Base-by-base conservation (phyloP, 2,797 vertebrate species). In the Carapus acus region DNA sequence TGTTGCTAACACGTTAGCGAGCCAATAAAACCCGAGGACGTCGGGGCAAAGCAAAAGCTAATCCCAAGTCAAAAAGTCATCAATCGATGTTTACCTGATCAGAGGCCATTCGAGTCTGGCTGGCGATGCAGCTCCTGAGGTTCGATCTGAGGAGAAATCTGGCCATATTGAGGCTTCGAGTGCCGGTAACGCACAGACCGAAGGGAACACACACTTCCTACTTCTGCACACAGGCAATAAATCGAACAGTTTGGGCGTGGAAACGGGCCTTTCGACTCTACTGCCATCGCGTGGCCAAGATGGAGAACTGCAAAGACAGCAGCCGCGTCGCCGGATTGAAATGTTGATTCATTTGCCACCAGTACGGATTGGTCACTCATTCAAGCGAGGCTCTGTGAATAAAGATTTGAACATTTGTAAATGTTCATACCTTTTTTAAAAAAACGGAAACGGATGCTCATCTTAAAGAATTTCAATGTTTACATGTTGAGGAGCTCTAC, bases 1-100 rank as follows among this genome's bases (percentile, higher is more conserved):
- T 8, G 31, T n/a, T 11, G 31, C 31, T 12, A 33, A 33, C 31
- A 33, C 9, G 31, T 33, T 33, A 33, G 31, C 31, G 14, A 33
- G 14, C 31, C 9, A 27, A 4, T 27, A 5, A 27, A n/a, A n/a
- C n/a, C n/a, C n/a, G n/a, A n/a, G n/a, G n/a, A n/a, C n/a, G n/a
- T n/a, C n/a, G n/a, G n/a, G n/a, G n/a, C n/a, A n/a, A n/a, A 33
- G 71, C 76, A 75, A 70, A 71, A 41, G 68, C 69, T 78, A 76
- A 61, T n/a, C n/a, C n/a, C n/a, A 52, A 7, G 1, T 13, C 4
- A 37, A 12, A 34, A 23, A 21, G 12, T 31, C 20, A 38, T 6
- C 5, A n/a, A 7, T 20, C 17, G 29, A 7, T 19, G 12, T 66
- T 58, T 86, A 90, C 89, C 88, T 90, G 89, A 29, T 89, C 89